Base-by-base conservation (phyloP, 2,888 invertebrate species). In the Coecobrya sp. region DNA sequence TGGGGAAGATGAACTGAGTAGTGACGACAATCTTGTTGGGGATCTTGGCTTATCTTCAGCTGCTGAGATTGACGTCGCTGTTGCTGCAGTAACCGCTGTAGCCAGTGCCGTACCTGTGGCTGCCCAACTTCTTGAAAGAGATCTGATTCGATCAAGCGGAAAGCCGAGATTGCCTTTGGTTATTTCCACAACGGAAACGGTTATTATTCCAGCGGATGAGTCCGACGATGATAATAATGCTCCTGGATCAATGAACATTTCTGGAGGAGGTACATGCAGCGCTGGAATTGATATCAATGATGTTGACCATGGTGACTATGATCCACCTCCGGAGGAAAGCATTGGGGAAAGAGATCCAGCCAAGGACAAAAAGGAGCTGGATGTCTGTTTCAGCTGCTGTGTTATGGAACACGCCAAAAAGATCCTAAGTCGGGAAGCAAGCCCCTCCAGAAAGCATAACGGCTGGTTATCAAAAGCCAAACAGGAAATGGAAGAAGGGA, bases 121-220 rank as follows among this genome's bases (percentile, higher is more conserved):
- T n/a, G 82, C 82, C 30, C 55, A 82, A 22, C 25, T 59, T 3
- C 10, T 82, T n/a, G 82, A 82, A 59, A 52, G 82, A 36, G 82
- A 82, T 59, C 8, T 82, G 59, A 27, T 45, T 10, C 45, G 55
- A 7, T n/a, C n/a, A n/a, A 25, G 59, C 7, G 42, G 36, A 0
- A 88, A 76, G 45, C 79, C 89, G 13, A 89, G 55, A 59, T 45
- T 90, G 13, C 90, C 90, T 0, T 13, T 86, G 27, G 85, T 90
- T 13, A 86, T 90, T 22, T 90, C 90, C 7, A 85, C 76, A 36
- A 76, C 85, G 0, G 90, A 90, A 49, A 90, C 86, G 3, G 79
- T 86, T 19, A 81, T 88, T 49, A 65, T 88, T 81, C 81, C 88
- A 49, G 30, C 16, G 3, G 88, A 70, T 8, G 55, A 49, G 13